phyloP scores from a whole-genome alignment of 1,140 invertebrate genomes.

The Centruroides vittatus region DNA sequence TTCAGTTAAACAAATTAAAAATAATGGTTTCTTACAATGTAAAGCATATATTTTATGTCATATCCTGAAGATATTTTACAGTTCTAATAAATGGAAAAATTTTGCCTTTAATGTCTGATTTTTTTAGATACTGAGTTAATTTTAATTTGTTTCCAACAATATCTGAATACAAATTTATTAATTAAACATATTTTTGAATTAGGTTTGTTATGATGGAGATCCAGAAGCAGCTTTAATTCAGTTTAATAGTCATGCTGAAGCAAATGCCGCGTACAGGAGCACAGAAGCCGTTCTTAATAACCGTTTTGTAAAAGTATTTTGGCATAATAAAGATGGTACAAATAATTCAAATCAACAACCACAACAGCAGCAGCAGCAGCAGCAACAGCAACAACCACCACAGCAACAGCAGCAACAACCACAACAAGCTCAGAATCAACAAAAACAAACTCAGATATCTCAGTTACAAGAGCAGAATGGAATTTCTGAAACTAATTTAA shows the following conservation, averaged over 20 bases:
- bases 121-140: no score
- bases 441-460: no score
- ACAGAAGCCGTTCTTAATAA: constrained; percentile 94
- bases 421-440: no score
- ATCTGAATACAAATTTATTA: no score
- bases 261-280: constrained; percentile 79
- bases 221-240: constrained; percentile 85
- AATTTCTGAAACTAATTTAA: background rate
- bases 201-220: constrained; percentile 76
- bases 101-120: no score
- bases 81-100: background rate
- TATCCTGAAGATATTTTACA: background rate
- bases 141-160: no score
- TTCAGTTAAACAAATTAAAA: no score
- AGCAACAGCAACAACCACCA: background rate
- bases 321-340: constrained; percentile 35
- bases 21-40: no score
- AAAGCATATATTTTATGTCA: no score
- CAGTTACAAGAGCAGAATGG: background rate
- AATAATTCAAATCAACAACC: background rate
- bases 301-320: constrained; percentile 51
- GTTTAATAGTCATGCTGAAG: constrained; percentile 73
- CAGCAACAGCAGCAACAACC: background rate
- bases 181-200: constrained; percentile 12
- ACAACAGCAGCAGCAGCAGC: background rate